phyloP scores from a whole-genome alignment of 1,140 invertebrate genomes.

The Trichogramma pretiosum region DNA sequence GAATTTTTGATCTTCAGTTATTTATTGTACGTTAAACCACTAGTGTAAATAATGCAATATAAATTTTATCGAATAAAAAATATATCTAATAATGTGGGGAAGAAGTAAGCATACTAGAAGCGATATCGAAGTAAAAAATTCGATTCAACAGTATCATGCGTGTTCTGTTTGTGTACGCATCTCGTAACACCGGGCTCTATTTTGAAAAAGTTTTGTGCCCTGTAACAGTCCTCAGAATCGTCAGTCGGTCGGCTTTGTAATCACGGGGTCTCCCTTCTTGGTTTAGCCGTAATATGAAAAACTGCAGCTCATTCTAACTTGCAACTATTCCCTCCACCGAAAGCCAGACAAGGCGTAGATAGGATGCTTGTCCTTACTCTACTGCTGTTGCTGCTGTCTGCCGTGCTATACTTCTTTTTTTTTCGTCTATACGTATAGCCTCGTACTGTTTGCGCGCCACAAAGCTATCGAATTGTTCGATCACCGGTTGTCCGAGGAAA shows the following conservation, averaged over 20 bases:
- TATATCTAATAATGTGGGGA: no score
- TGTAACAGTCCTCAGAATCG: conserved; percentile 39
- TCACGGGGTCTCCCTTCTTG: conserved; percentile 27
- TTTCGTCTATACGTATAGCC: conserved; percentile 16
- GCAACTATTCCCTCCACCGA: conserved; percentile 32
- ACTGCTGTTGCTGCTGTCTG: no score
- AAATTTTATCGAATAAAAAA: no score
- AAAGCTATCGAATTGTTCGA: conserved; percentile 14
- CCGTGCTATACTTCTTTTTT: no score
- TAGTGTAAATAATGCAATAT: no score
- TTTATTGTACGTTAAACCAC: no score
- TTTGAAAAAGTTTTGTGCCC: conserved; percentile 32
- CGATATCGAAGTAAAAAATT: no score
- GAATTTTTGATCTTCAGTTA: no score
- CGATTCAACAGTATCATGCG: no score
- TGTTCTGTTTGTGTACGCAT: no score
- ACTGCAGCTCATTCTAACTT: conserved; percentile 42
- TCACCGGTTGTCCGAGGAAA: conserved; percentile 11
- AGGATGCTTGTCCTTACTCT: conserved; percentile 7
- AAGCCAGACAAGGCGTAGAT: no score
- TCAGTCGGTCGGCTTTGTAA: conserved; percentile 35
- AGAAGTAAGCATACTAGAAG: no score
- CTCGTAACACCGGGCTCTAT: neutral
- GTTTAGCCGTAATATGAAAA: conserved; percentile 38
- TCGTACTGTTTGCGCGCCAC: conserved; percentile 12